Evolutionary conservation across 1,140 invertebrate species (phyloP).

Genomic region (Drosophila pruinosa): DNA sequence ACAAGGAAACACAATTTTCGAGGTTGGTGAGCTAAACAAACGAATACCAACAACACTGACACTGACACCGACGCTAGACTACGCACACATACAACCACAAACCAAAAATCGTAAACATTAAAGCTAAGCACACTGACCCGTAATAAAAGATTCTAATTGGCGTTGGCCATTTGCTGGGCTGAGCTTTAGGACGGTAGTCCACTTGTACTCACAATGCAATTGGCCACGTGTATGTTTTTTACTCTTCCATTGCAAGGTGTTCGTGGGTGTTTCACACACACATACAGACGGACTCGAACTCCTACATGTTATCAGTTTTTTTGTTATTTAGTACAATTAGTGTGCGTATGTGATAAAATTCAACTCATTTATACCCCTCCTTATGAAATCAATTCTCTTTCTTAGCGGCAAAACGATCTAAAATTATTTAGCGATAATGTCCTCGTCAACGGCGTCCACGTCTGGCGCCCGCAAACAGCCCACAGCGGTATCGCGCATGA

Average conservation of each 20-base stretch:
- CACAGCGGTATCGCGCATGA: constrained; percentile 93
- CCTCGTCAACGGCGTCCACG: constrained; percentile 60
- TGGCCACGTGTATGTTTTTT: constrained; percentile 33
- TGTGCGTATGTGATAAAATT: constrained; percentile 14
- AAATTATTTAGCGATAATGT: constrained; percentile 50
- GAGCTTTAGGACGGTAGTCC: background rate
- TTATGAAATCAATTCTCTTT: constrained; percentile 28
- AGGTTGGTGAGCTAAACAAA: constrained; percentile 36
- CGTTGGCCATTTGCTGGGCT: background rate
- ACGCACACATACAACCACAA: constrained; percentile 2
- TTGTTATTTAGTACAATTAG: background rate
- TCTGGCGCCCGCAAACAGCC: constrained; percentile 72
- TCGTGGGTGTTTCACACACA: background rate
- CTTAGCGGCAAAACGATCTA: constrained; percentile 1
- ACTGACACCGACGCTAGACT: background rate
- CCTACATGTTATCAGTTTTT: constrained; percentile 3
- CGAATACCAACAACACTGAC: constrained; percentile 1
- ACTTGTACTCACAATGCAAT: background rate
- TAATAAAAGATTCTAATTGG: background rate
- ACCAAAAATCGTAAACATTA: background rate
- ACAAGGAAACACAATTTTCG: constrained; percentile 41
- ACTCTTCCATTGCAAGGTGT: background rate
- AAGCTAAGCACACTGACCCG: background rate
- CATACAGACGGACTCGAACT: background rate
- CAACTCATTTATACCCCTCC: background rate